Conservation (phyloP, 2,113 vertebrate genomes). For the Malaclemys terrapin region DNA sequence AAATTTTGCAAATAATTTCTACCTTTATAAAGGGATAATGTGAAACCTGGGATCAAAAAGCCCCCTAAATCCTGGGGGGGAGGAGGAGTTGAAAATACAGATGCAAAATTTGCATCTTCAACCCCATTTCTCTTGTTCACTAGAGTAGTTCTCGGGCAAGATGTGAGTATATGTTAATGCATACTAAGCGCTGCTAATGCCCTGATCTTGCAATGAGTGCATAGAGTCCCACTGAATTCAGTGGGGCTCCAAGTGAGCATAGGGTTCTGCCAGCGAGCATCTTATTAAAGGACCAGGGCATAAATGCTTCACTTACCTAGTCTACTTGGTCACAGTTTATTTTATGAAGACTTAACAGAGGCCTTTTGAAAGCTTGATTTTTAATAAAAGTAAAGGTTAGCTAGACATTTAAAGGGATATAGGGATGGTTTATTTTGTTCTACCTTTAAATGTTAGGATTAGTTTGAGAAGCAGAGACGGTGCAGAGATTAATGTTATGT, state of each 20-base stretch:
- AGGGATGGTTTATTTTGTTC: slow-evolving; percentile 21
- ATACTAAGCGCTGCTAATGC: neutral
- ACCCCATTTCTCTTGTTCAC: neutral
- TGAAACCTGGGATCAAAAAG: neutral
- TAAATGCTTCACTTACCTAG: neutral
- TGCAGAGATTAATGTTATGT: slow-evolving; percentile 28
- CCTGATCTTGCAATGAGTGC: neutral
- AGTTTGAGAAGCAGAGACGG: neutral
- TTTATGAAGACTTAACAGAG: neutral
- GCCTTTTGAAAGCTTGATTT: slow-evolving; percentile 8
- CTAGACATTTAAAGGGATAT: neutral
- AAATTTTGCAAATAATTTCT: neutral
- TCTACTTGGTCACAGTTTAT: neutral
- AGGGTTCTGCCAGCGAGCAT: neutral
- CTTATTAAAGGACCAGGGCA: neutral
- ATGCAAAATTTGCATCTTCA: neutral
- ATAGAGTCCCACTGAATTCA: fast-evolving
- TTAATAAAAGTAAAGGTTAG: slow-evolving; percentile 37
- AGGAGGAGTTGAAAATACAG: neutral
- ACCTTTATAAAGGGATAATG: neutral
- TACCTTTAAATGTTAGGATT: slow-evolving; percentile 45
- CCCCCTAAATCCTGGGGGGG: neutral
- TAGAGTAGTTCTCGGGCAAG: neutral
- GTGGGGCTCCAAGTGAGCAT: neutral
- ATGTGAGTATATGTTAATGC: neutral